Evolutionary conservation across 2,113 vertebrate genomes (phyloP).

Genomic region (Microcebus lehilahytsara): DNA sequence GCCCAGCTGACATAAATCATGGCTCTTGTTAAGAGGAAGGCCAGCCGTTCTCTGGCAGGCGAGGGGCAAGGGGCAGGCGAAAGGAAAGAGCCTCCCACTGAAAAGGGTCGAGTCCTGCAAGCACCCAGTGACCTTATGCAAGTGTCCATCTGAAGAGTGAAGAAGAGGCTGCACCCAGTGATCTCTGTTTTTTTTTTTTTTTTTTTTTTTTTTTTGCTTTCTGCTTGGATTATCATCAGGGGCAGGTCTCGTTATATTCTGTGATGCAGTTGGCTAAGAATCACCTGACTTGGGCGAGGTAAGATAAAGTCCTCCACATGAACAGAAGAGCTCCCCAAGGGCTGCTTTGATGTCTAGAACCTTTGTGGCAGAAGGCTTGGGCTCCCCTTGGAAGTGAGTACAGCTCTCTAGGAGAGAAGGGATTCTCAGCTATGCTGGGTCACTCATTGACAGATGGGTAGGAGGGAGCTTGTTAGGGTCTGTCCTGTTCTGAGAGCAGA

Average conservation of each 20-base stretch:
- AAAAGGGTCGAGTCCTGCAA: neutral
- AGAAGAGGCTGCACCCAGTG: neutral
- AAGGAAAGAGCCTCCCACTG: neutral
- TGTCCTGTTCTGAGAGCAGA: neutral
- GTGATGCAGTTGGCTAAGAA: neutral
- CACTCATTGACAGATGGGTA: neutral
- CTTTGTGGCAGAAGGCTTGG: neutral
- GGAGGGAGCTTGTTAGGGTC: neutral
- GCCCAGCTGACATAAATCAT: slow-evolving; percentile 60
- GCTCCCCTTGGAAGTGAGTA: neutral
- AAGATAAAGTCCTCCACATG: neutral
- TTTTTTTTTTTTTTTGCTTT: neutral
- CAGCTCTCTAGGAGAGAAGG: neutral
- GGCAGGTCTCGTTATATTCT: neutral
- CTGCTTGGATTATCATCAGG: neutral
- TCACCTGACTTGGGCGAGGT: neutral
- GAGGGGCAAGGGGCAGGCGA: slow-evolving; percentile 36
- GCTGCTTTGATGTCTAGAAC: neutral
- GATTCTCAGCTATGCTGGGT: neutral
- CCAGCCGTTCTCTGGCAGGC: slow-evolving; percentile 50
- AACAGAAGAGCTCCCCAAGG: neutral
- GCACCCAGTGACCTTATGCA: neutral
- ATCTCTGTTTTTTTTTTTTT: neutral
- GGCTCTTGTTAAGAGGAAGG: slow-evolving; percentile 66
- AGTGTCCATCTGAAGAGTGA: neutral